phyloP scores from a whole-genome alignment of 2,113 vertebrate species.

The Heloderma charlesbogerti region DNA sequence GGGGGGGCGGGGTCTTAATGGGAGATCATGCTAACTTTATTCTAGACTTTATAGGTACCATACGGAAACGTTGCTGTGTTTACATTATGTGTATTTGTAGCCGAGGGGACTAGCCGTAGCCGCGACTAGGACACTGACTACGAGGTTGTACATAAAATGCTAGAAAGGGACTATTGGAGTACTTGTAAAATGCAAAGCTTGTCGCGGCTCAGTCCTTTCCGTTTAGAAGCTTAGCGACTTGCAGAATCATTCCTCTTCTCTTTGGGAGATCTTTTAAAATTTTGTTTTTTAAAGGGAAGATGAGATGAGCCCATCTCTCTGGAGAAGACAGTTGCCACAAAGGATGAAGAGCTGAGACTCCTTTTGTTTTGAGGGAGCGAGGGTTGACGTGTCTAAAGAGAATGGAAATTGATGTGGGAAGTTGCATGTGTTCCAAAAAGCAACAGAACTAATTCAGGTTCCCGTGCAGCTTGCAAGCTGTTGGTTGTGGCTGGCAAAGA shows the following conservation, averaged over 20 bases:
- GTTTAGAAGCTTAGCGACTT: conserved; percentile 56
- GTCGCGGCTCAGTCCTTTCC: conserved; percentile 63
- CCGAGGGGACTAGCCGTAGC: conserved; percentile 74
- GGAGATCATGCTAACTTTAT: conserved; percentile 77
- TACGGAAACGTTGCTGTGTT: conserved; percentile 82
- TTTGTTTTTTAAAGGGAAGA: conserved; percentile 26
- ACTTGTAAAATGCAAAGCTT: conserved; percentile 65
- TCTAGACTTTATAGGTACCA: conserved; percentile 79
- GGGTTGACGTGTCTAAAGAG: neutral
- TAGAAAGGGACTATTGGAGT: conserved; percentile 66
- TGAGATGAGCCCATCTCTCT: conserved; percentile 41
- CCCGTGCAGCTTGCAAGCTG: conserved; percentile 53
- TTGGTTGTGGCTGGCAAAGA: conserved; percentile 47
- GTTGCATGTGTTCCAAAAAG: conserved; percentile 45
- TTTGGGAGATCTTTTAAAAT: neutral
- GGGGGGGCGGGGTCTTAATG: conserved; percentile 72
- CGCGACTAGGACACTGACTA: conserved; percentile 69
- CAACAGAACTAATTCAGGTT: conserved; percentile 24
- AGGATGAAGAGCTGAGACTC: conserved; percentile 47
- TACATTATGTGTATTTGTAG: conserved; percentile 78
- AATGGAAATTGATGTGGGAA: conserved; percentile 65
- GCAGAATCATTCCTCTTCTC: conserved; percentile 57
- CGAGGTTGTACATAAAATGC: conserved; percentile 77
- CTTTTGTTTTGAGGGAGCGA: neutral
- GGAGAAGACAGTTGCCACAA: conserved; percentile 40